Percentiles rank a stretch among this genome's conserved stretches.
These are phyloP conservation scores for Hassar affinis DNA, from an alignment of 2,113 vertebrate species.

Conservation along the genomic window DNA sequence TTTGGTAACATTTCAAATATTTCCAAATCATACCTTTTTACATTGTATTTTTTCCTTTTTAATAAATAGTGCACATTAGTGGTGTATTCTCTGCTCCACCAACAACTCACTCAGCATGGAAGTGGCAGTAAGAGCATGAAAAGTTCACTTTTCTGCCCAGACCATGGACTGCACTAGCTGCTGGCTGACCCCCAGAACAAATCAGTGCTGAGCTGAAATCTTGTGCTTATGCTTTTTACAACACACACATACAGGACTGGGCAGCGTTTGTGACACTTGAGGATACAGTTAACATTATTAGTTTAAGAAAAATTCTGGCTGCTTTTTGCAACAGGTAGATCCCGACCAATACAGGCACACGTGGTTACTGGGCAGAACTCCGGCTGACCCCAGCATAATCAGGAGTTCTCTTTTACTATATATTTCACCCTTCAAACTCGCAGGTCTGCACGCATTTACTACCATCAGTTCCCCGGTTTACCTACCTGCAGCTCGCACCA, in stretches of 20 bases:
- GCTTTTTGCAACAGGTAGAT: slow-evolving; percentile 13
- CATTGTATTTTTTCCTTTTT: too few species aligned
- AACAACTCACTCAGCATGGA: neutral
- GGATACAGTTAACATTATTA: too few species aligned
- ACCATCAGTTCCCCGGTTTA: neutral
- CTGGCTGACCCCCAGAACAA: neutral
- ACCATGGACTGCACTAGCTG: neutral
- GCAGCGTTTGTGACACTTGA: neutral
- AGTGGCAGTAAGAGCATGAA: neutral
- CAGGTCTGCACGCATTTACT: neutral
- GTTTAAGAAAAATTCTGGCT: neutral
- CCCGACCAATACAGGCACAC: neutral
- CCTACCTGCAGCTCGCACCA: slow-evolving; percentile 99
- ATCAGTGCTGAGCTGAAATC: neutral
- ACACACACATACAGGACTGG: neutral
- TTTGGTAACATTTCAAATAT: too few species aligned
- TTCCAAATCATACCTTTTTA: too few species aligned
- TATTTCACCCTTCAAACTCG: too few species aligned
- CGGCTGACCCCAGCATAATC: neutral
- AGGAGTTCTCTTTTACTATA: too few species aligned
- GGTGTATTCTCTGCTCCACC: neutral
- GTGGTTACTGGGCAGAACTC: neutral
- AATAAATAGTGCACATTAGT: neutral
- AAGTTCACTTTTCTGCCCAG: neutral
- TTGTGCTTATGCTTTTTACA: neutral